Base-by-base conservation (phyloP, 2,888 invertebrate genomes). In the Eretmocerus hayati region DNA sequence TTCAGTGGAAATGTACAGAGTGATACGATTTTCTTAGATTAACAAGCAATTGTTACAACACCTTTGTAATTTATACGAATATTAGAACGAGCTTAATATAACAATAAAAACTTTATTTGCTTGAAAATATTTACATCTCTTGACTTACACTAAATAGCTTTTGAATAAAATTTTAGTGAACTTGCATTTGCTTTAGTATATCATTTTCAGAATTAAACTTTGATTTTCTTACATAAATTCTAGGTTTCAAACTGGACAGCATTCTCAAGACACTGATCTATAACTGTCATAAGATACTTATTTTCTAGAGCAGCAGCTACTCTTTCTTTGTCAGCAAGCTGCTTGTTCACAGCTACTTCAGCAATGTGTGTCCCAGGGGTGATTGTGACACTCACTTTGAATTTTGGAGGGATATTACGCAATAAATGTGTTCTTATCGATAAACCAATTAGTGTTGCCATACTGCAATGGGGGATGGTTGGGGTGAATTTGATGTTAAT, bases 261-360 rank as follows among this genome's bases (percentile, higher is more conserved):
- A 47, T 52, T 54, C 39, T 54, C 54, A 2, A 94, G 80, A 69
- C 97, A 99, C 65, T 93, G 90, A 69, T 97, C 96, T 5, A 99
- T 92, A 13, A 96, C 93, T 69, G 88, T 85, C 30, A 95, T 81
- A 1, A 99, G 75, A 65, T 92, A 87, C 18, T 80, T 78, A 69
- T 99, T 99, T 72, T 99, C 99, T 54, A 97, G 74, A 0, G 99
- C 97, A 0, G 99, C 99, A 0, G 96, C 94, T 0, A 99, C 92
- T 56, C 99, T 74, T 71, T 99, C 99, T 68, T 99, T 99, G 67
- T 99, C 99, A 0, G 91, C 92, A 18, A 99, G 75, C 65, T 99
- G 99, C 65, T 99, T 96, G 71, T 99, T 99, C 3, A 99, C 90
- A 0, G 94, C 91, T 48, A 80, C 75, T 66, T 97, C 97, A 0